A percentile compares a stretch with the other conserved stretches of the same genome.
These are phyloP conservation scores for Baccha elongata DNA, from an alignment of 2,888 invertebrate species.

Conservation along the genomic window DNA sequence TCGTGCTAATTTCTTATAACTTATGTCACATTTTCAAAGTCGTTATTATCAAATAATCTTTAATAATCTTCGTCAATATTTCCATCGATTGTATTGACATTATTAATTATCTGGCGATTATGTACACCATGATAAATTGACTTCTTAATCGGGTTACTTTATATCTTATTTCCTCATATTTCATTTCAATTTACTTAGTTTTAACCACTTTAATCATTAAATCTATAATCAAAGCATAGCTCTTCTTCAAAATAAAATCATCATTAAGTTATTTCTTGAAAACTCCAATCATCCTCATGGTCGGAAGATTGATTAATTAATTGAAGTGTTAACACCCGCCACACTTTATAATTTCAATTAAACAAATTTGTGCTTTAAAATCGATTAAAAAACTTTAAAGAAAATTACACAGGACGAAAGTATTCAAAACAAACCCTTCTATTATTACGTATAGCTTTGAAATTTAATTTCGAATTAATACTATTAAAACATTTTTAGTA, in stretches of 20 bases:
- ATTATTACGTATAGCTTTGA: conserved; percentile 1
- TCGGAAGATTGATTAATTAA: conserved; percentile 56
- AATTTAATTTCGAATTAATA: conserved; percentile 10
- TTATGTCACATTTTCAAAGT: too few relatives aligned
- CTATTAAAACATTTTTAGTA: background rate
- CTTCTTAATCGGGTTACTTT: too few relatives aligned
- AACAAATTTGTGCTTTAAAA: conserved; percentile 59
- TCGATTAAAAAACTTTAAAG: conserved; percentile 50
- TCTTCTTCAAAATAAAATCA: background rate
- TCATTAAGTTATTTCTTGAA: background rate
- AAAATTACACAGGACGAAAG: background rate
- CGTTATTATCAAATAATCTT: too few relatives aligned
- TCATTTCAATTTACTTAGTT: too few relatives aligned
- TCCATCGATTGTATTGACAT: too few relatives aligned
- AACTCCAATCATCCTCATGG: conserved; percentile 7
- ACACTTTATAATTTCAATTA: conserved; percentile 47
- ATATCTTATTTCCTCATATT: too few relatives aligned
- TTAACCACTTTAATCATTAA: too few relatives aligned
- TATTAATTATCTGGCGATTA: too few relatives aligned
- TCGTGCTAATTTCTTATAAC: too few relatives aligned
- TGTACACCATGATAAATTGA: too few relatives aligned
- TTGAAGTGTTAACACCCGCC: conserved; percentile 37
- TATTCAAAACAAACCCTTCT: background rate
- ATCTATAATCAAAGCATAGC: too few relatives aligned
- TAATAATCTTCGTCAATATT: too few relatives aligned